Evolutionary conservation across 2,797 vertebrate genomes (phyloP), one percentile per base, ranked within the genome.

Genomic region (Catharus ustulatus): DNA sequence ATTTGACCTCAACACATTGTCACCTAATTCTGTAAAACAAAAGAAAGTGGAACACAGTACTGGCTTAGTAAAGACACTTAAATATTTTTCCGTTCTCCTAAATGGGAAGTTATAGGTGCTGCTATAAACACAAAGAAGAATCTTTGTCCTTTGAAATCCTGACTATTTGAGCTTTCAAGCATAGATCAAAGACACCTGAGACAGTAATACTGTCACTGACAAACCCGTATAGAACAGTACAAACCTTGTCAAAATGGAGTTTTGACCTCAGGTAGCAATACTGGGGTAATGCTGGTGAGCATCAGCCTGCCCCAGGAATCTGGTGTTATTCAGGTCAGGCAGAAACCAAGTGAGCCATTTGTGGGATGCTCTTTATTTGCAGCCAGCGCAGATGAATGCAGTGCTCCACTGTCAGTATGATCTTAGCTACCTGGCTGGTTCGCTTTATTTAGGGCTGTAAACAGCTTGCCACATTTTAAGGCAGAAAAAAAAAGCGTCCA

Each of bases 81-180:
- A 26, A 58, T 62, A 18, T 77, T 72, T 55, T 27, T 58, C 4
- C 45, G 10, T 43, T 85, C 75, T 61, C 52, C 30, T 68, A 29
- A 68, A 82, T 32, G 15, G 76, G 32, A 83, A 93, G 4, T 49
- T 46, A 34, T 5, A 79, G 1, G 7, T 67, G 80, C 6, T 3
- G 6, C 5, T 58, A 51, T 11, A 77, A 74, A 59, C 42, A 15
- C 12, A 66, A 58, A 85, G 7, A n/a, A 71, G 73, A 80, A 29
- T 6, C 19, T 61, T 81, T 68, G 24, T 64, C 20, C 36, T 89
- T 89, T 36, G 32, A 87, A 43, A 18, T 84, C 45, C 9, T 72
- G 26, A 16, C 1, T 46, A 9, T 78, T 26, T 55, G 24, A 85
- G 6, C 21, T 83, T 87, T 67, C 0, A 0, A 46, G 5, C 3